Conservation (phyloP, 2,888 invertebrate species). For the Volucella zonaria region DNA sequence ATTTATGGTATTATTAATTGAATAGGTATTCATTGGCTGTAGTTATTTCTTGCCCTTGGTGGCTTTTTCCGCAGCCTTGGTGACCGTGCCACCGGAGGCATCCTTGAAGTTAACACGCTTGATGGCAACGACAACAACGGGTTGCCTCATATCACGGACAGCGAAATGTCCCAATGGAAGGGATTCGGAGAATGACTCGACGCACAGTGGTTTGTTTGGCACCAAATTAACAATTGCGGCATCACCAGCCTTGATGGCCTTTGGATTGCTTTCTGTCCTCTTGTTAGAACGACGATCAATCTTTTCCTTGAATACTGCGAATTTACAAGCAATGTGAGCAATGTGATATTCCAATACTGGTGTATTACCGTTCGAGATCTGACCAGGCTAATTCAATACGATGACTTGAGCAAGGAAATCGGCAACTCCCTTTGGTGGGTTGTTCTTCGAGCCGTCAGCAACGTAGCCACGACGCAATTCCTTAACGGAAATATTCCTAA, state of each 20-base stretch:
- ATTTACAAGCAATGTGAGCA: conserved; percentile 99
- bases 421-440: conserved; percentile 96
- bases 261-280: conserved; percentile 95
- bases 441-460: conserved; percentile 98
- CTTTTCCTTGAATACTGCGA: conserved; percentile 98
- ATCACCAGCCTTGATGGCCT: conserved; percentile 98
- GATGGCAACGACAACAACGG: conserved; percentile 99
- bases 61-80: conserved; percentile 99
- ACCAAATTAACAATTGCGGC: conserved; percentile 97
- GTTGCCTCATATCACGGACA: conserved; percentile 99
- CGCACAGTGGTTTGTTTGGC: conserved; percentile 99
- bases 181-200: conserved; percentile 99
- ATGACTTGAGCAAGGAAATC: conserved; percentile 99
- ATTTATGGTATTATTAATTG: conserved; percentile 46
- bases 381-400: conserved; percentile 99
- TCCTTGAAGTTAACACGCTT: conserved; percentile 97
- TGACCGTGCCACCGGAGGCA: conserved; percentile 94
- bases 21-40: conserved; percentile 75
- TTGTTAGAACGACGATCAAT: conserved; percentile 99
- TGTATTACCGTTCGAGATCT: conserved; percentile 99
- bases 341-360: conserved; percentile 99
- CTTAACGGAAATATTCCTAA: conserved; percentile 99
- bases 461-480: conserved; percentile 99
- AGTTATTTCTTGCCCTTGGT: conserved; percentile 97
- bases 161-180: conserved; percentile 99